Conservation (phyloP, 2,888 invertebrate species). For the Scelioninae gen. 1 region DNA sequence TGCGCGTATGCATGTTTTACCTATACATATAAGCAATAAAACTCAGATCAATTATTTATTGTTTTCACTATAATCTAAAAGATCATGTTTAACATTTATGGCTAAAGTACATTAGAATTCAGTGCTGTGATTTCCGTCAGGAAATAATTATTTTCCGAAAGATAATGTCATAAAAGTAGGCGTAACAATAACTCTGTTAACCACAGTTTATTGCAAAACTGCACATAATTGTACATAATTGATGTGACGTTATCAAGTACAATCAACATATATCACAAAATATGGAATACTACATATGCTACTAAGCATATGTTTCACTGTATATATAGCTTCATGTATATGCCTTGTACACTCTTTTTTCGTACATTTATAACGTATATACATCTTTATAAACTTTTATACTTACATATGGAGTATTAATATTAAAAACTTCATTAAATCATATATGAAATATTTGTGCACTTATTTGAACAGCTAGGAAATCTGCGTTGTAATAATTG, state of each 20-base stretch:
- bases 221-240: slow-evolving; percentile 55
- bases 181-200: slow-evolving; percentile 56
- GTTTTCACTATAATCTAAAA: slow-evolving; percentile 6
- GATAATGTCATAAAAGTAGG: slow-evolving; percentile 56
- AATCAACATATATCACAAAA: slow-evolving; percentile 54
- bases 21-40: slow-evolving; percentile 14
- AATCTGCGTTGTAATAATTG: not conserved
- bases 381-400: slow-evolving; percentile 33
- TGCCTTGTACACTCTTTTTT: slow-evolving; percentile 30
- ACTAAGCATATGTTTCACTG: slow-evolving; percentile 35
- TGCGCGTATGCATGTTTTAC: not conserved
- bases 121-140: slow-evolving; percentile 48
- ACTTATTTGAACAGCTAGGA: not conserved
- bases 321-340: slow-evolving; percentile 20
- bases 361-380: slow-evolving; percentile 16
- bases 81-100: slow-evolving; percentile 34
- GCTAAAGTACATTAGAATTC: slow-evolving; percentile 19
- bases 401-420: slow-evolving; percentile 16
- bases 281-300: slow-evolving; percentile 38
- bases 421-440: slow-evolving; percentile 19
- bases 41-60: slow-evolving; percentile 28
- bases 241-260: slow-evolving; percentile 48
- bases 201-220: slow-evolving; percentile 48
- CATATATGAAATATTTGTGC: not conserved
- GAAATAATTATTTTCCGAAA: slow-evolving; percentile 58